Base-by-base conservation (phyloP, 1,140 invertebrate species). In the Pemphigus obesinymphae region DNA sequence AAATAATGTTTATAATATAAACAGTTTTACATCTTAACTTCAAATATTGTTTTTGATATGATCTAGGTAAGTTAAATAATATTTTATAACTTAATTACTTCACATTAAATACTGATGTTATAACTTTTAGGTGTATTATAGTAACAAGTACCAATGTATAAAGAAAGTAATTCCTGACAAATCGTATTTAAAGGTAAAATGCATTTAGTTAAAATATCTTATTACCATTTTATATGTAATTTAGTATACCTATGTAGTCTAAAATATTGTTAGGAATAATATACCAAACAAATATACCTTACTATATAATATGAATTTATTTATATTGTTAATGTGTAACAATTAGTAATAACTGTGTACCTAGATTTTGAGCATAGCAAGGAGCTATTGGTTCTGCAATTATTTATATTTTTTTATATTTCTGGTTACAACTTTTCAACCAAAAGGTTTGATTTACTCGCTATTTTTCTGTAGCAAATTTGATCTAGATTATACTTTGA, bases 161-260 rank as follows among this genome's bases (percentile, higher is more conserved):
- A 26, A 15, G 11, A 58, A 26, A 78, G 58, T 8, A 23, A 40
- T 58, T 78, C 73, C 50, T 55, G 73, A 78, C 73, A 58, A 76
- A 58, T 55, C 34, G 8, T 78, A 23, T 17, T 13, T 55, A 55
- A 53, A 78, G 73, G 73, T 78, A 78, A 58, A 78, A 55, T 75
- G n/a, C 4, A 31, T 53, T 34, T n/a, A 29, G 0, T 53, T 31
- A 45, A 40, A 40, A 73, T 31, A 34, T 31, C 45, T 31, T 75
- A 31, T 75, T 26, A 34, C 43, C 29, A 23, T 7, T 15, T 72
- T 20, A 48, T 17, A 40, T 17, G 7, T 72, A 66, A 66, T 37
- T 4, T 58, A 26, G 6, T 15, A 58, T 13, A 58, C 4, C 23
- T 58, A n/a, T n/a, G n/a, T n/a, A n/a, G n/a, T n/a, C n/a, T n/a